phyloP scores from a whole-genome alignment of 2,113 vertebrate genomes.

The Macaca nemestrina region DNA sequence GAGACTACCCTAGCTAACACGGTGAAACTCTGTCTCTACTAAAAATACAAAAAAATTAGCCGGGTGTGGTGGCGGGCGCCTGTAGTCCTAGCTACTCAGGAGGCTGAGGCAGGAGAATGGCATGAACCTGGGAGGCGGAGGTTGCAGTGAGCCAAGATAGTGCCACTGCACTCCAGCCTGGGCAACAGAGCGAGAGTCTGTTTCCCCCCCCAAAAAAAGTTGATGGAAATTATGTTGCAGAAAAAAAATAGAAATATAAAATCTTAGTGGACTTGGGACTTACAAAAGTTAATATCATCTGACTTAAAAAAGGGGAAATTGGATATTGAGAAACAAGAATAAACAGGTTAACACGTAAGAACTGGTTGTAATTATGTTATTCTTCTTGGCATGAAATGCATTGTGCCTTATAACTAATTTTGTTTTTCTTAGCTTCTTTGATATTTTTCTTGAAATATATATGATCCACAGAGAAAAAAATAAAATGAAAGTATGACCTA shows the following conservation, averaged over 20 bases:
- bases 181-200: too few relatives aligned
- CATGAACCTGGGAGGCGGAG: too few relatives aligned
- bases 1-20: too few relatives aligned
- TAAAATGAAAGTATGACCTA: not conserved
- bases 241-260: not conserved
- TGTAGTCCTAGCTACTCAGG: too few relatives aligned
- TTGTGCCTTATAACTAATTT: not conserved
- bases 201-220: not conserved
- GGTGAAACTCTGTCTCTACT: too few relatives aligned
- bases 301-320: not conserved
- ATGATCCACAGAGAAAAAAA: not conserved
- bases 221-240: not conserved
- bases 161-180: too few relatives aligned
- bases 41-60: too few relatives aligned
- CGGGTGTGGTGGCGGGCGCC: fast-evolving
- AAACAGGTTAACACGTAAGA: not conserved
- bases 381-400: not conserved
- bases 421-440: not conserved
- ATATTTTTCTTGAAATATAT: not conserved
- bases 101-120: too few relatives aligned
- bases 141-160: too few relatives aligned
- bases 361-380: not conserved
- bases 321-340: conserved; percentile 37
- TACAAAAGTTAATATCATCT: not conserved
- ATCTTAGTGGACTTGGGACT: not conserved